phyloP scores from a whole-genome alignment of 1,140 invertebrate genomes.

The Acromyrmex echinatior region DNA sequence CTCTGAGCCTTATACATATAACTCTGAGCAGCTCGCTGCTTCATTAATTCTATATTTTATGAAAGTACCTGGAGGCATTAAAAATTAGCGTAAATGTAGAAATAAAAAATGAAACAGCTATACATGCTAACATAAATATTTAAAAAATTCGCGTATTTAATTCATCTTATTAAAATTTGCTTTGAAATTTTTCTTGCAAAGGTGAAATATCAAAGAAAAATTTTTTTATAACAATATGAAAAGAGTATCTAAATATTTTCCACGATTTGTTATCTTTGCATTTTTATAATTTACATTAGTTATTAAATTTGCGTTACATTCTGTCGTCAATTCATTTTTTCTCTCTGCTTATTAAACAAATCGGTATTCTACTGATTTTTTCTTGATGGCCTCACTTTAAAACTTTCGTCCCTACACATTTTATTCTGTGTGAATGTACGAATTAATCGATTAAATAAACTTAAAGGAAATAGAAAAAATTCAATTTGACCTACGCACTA shows the following conservation, averaged over 20 bases:
- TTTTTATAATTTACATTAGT: background rate
- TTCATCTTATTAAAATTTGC: background rate
- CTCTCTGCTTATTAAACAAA: constrained; percentile 5
- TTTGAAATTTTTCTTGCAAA: background rate
- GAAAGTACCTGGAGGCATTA: background rate
- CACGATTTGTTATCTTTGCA: background rate
- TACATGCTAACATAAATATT: background rate
- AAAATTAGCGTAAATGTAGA: background rate
- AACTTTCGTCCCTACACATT: background rate
- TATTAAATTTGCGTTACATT: background rate
- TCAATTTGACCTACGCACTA: constrained; percentile 56
- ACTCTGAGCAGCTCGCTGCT: background rate
- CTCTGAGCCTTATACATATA: constrained; percentile 14
- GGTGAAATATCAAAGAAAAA: background rate
- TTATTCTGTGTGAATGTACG: background rate
- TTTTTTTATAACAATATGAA: background rate
- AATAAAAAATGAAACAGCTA: background rate
- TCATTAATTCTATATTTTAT: constrained; percentile 8
- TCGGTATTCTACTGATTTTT: constrained; percentile 10
- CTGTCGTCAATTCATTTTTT: background rate
- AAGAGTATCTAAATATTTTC: background rate
- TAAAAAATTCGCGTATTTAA: background rate
- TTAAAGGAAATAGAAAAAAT: constrained; percentile 25
- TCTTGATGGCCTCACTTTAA: background rate
- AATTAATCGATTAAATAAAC: constrained; percentile 37